Evolutionary conservation across 2,888 invertebrate genomes (phyloP), one percentile per base, ranked within the genome.

Genomic region (Drosophila mayaguana): DNA sequence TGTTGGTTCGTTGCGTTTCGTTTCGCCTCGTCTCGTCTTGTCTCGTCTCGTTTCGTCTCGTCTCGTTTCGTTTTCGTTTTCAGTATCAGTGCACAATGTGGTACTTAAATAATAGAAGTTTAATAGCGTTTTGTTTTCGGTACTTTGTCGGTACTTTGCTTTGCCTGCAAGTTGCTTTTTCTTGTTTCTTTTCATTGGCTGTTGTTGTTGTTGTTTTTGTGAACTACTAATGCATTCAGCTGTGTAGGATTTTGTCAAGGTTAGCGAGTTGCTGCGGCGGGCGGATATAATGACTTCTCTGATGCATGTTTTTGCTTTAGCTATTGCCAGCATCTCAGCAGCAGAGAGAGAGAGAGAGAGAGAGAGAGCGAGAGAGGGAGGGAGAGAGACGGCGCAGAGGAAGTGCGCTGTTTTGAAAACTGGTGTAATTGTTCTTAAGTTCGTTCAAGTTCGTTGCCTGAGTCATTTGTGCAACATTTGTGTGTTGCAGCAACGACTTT

Each of bases 211-310:
- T 80, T 71, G 72, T 60, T 68, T 66, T 70, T 86, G 80, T 91
- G 91, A 91, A 90, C 91, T 91, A 91, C 91, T 91, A 91, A 91
- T 89, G 88, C 91, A 88, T 90, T 91, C 91, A 91, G 87, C 91
- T 91, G 91, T 91, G 91, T 91, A 91, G 83, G 89, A 91, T 91
- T 91, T 91, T 91, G 90, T 91, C 91, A 91, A 91, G 91, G 91
- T 91, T 91, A 91, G 76, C 75, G 63, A 75, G 81, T 76, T 75
- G 69, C 56, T 71, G 51, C 75, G 63, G 59, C 65, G 71, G 83
- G 86, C 88, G 89, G 89, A 89, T 89, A 85, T 85, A 87, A 88
- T 87, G 86, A 86, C 89, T 87, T 66, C 40, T 78, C 46, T 82
- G 89, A 85, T 81, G 83, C 79, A 84, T 75, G 60, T 60, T 67